Evolutionary conservation across 2,797 vertebrate genomes (phyloP).

Genomic region (Anolis apletophallus): DNA sequence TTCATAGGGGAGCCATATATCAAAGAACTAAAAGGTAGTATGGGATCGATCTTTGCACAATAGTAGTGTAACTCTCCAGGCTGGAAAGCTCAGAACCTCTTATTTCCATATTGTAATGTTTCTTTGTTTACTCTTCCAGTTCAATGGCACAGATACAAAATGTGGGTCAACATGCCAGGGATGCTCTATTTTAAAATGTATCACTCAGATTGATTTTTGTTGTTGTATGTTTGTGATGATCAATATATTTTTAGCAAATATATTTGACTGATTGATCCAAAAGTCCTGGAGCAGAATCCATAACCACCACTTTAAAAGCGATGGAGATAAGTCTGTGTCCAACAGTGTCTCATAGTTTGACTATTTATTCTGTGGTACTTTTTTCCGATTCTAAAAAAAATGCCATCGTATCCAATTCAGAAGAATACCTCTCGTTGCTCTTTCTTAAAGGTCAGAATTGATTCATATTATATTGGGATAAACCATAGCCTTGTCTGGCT

Average conservation of each 20-base stretch:
- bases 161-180: background rate
- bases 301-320: background rate
- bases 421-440: constrained; percentile 20
- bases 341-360: background rate
- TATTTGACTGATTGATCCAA: background rate
- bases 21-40: no score
- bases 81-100: no score
- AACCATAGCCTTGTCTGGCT: background rate
- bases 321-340: background rate
- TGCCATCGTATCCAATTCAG: constrained; percentile 13
- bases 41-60: no score
- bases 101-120: no score
- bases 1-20: no score
- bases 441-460: constrained; percentile 33
- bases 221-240: background rate
- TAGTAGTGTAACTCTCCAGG: no score
- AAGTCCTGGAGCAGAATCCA: background rate
- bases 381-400: background rate
- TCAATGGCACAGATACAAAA: background rate
- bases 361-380: background rate
- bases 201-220: background rate
- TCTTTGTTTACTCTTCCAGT: background rate
- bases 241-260: background rate
- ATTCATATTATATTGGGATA: background rate
- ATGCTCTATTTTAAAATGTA: background rate